Evolutionary conservation across 2,888 invertebrate species (phyloP).

Genomic region (Diachrysia chrysitis): DNA sequence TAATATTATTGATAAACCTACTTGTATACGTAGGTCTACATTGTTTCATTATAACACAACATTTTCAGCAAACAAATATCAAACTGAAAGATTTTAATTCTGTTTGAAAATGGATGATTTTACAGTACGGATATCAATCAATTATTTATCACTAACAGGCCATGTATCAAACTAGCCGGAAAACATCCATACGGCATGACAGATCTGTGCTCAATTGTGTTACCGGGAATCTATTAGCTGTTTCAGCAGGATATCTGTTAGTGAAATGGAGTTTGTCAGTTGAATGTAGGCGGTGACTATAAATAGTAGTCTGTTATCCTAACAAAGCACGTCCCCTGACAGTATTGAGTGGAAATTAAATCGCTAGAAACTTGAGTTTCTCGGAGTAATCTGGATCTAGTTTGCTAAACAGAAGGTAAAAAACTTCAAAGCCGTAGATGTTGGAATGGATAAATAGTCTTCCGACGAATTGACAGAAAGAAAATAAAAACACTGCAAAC

Average conservation of each 20-base stretch:
- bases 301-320: neutral
- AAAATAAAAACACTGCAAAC: too few species aligned
- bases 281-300: conserved; percentile 1
- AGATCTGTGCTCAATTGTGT: conserved; percentile 21
- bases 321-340: neutral
- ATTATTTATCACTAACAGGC: conserved; percentile 46
- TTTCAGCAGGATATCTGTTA: conserved; percentile 11
- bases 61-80: conserved; percentile 18
- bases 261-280: conserved; percentile 18
- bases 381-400: neutral
- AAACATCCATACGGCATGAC: conserved; percentile 33
- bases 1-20: too few species aligned
- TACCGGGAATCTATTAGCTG: conserved; percentile 22
- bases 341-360: neutral
- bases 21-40: too few species aligned
- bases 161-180: conserved; percentile 28
- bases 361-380: neutral
- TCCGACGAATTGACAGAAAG: neutral
- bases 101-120: conserved; percentile 26
- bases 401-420: neutral
- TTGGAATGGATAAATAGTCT: neutral
- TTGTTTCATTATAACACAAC: neutral
- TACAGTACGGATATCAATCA: conserved; percentile 38
- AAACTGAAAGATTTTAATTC: conserved; percentile 23
- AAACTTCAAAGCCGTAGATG: neutral